phyloP scores from a whole-genome alignment of 2,888 invertebrate genomes.

The Hirtodrosophila alboralis region DNA sequence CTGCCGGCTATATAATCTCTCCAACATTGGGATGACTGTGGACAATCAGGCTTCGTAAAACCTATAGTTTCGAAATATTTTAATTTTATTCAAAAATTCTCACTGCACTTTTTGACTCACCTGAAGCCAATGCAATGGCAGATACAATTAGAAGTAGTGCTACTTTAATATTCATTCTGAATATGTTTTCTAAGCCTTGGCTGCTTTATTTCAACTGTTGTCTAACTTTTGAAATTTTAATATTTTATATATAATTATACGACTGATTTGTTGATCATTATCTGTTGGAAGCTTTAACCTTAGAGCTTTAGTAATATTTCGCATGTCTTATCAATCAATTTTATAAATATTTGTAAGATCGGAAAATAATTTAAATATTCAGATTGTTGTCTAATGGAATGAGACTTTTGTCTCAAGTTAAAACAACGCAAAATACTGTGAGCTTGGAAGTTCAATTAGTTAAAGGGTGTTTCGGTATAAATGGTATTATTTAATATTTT shows the following conservation, averaged over 20 bases:
- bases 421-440: slow-evolving; percentile 12
- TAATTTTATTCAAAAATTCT: neutral
- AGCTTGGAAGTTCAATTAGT: slow-evolving; percentile 1
- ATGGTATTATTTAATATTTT: no score
- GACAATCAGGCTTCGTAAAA: slow-evolving; percentile 41
- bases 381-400: neutral
- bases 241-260: slow-evolving; percentile 9
- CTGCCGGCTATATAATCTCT: slow-evolving; percentile 38
- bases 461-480: neutral
- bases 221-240: neutral
- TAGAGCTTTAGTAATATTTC: no score
- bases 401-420: slow-evolving; percentile 1
- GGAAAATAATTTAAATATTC: neutral
- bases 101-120: slow-evolving; percentile 24
- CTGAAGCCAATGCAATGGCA: slow-evolving; percentile 22
- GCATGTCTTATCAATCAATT: slow-evolving; percentile 1
- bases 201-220: slow-evolving; percentile 29
- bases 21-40: slow-evolving; percentile 41
- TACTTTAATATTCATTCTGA: slow-evolving; percentile 34
- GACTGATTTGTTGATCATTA: no score
- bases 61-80: slow-evolving; percentile 10
- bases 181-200: neutral
- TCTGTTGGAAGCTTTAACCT: slow-evolving; percentile 8
- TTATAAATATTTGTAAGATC: slow-evolving; percentile 13
- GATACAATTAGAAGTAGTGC: slow-evolving; percentile 16